Base-by-base conservation (phyloP, 2,797 vertebrate genomes). In the Helarctos malayanus region DNA sequence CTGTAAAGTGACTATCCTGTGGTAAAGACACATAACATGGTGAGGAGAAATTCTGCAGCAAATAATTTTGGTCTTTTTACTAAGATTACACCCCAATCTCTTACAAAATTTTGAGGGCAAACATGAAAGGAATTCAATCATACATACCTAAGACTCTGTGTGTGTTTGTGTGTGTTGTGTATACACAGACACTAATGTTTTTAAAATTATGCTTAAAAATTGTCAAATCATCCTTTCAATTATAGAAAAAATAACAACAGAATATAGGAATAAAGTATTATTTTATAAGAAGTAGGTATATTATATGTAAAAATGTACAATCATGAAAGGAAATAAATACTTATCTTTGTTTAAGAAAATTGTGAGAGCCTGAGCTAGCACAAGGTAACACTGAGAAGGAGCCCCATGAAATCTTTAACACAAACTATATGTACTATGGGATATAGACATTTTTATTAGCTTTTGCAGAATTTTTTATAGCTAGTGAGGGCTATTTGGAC, bases 201-300 rank as follows among this genome's bases (percentile, higher is more conserved):
- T 69, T 12, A 54, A 19, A 56, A 29, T 19, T 52, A 29, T 71
- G 19, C 7, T 69, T 71, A 29, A 41, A 68, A 52, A n/a, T 35
- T 25, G 0, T 23, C 54, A 49, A 71, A 52, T 75, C 14, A 29
- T 49, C 23, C 41, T 73, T 73, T 29, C 41, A 75, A 75, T 47
- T 47, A 47, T 47, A 16, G 41, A 16, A 75, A 79, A 79, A 45
- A 47, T 61, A 49, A 47, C 15, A 61, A 59, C 25, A 32, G 32
- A 13, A 59, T 7, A 10, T 21, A 57, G 23, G 11, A 35, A 35
- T 69, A 49, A 54, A 56, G 8, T 56, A 61, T n/a, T 63, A 10
- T 69, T 94, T 92, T 93, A 47, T 29, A 32, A 79, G 78, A 98
- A 97, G 81, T 49, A 61, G 87, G 94, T 85, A 69, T 89, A 27